Conservation (phyloP, 2,113 vertebrate genomes). For the Dryoscopus gambensis region DNA sequence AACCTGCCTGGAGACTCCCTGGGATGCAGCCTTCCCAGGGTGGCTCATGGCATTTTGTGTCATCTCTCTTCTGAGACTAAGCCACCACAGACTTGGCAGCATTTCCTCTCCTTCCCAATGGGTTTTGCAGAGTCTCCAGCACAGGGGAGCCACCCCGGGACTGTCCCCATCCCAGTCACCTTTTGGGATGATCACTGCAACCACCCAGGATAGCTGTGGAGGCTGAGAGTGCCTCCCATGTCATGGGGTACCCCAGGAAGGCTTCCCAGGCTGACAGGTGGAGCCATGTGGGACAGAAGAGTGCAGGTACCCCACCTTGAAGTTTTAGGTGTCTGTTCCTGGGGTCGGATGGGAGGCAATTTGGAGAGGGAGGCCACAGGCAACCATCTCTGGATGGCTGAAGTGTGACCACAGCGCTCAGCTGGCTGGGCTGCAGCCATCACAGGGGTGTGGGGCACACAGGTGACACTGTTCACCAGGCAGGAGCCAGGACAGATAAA, state of each 20-base stretch:
- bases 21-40: neutral
- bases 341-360: neutral
- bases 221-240: neutral
- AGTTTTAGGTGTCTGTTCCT: neutral
- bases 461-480: accelerated
- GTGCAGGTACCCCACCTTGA: accelerated
- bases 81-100: accelerated
- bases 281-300: accelerated
- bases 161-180: neutral
- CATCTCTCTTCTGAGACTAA: neutral
- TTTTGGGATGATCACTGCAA: neutral
- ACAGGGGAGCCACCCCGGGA: accelerated
- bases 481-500: neutral
- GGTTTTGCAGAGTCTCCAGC: neutral
- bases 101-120: neutral
- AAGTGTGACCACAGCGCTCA: neutral
- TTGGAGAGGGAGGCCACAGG: accelerated
- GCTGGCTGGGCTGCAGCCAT: neutral
- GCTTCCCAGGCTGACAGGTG: neutral
- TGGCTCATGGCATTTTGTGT: neutral
- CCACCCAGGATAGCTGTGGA: neutral
- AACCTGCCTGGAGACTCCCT: neutral
- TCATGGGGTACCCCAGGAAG: neutral
- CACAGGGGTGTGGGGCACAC: neutral
- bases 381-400: accelerated